These are phyloP conservation scores for Apodemia zela DNA, from an alignment of 2,888 invertebrate genomes.

Conservation along the genomic window DNA sequence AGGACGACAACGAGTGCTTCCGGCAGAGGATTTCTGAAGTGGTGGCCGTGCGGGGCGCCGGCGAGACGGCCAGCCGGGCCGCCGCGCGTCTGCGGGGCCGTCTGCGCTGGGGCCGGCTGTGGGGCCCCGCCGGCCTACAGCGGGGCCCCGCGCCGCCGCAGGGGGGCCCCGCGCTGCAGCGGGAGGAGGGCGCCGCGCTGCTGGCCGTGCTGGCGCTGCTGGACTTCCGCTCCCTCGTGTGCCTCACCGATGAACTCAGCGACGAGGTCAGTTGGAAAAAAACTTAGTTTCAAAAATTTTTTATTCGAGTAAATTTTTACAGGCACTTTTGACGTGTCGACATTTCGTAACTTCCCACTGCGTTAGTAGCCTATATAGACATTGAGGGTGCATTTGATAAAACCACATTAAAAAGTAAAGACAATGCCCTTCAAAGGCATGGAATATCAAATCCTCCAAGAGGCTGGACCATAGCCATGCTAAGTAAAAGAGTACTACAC, in stretches of 20 bases:
- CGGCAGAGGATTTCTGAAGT: conserved; percentile 45
- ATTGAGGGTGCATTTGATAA: no score
- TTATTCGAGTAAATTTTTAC: no score
- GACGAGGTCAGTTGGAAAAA: conserved; percentile 46
- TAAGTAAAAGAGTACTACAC: no score
- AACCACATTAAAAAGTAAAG: no score
- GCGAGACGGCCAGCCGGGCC: neutral
- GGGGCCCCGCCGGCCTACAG: no score
- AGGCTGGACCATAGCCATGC: no score
- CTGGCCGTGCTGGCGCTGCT: conserved; percentile 48
- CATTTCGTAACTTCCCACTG: no score
- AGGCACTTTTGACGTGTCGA: no score
- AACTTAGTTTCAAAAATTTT: neutral
- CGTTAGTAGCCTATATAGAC: neutral
- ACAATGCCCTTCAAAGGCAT: no score
- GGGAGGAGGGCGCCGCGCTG: conserved; percentile 35
- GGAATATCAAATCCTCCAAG: no score
- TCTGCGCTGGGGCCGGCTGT: conserved; percentile 13
- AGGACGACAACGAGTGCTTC: conserved; percentile 71
- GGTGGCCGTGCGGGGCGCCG: neutral
- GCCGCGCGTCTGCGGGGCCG: conserved; percentile 12
- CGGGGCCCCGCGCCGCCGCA: neutral
- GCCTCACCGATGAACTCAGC: conserved; percentile 46
- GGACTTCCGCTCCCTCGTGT: conserved; percentile 54
- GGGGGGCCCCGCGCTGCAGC: conserved; percentile 17